Evolutionary conservation across 2,888 invertebrate genomes (phyloP).

Genomic region (Thymelicus lineola): DNA sequence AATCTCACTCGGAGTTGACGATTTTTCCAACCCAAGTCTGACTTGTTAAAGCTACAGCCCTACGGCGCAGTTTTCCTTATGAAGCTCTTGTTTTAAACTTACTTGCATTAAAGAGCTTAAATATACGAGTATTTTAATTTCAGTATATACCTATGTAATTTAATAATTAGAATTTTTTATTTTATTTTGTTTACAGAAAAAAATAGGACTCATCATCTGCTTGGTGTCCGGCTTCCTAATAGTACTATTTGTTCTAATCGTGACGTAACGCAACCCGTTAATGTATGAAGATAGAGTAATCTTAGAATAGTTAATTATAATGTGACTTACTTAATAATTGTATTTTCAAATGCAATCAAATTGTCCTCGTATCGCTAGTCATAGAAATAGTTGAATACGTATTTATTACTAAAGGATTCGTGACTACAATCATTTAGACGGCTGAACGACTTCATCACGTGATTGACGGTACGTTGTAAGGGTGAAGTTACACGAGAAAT

Average conservation of each 20-base stretch:
- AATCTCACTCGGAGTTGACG: too few relatives aligned
- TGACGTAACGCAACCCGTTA: slow-evolving; percentile 42
- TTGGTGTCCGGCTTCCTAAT: slow-evolving; percentile 64
- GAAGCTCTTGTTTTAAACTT: too few relatives aligned
- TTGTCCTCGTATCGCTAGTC: slow-evolving; percentile 29
- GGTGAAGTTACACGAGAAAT: too few relatives aligned
- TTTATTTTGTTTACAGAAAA: slow-evolving; percentile 65
- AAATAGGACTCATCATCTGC: slow-evolving; percentile 67
- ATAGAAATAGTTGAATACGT: slow-evolving; percentile 3
- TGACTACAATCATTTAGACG: not conserved
- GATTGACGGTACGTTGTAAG: too few relatives aligned
- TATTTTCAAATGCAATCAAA: slow-evolving; percentile 22
- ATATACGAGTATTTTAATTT: too few relatives aligned
- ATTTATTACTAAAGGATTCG: not conserved
- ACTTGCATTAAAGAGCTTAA: too few relatives aligned
- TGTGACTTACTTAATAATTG: slow-evolving; percentile 22
- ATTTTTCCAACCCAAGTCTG: too few relatives aligned
- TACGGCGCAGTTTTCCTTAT: too few relatives aligned
- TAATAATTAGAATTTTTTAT: not conserved
- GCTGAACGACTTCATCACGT: not conserved
- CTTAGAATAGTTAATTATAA: slow-evolving; percentile 24
- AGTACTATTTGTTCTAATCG: slow-evolving; percentile 70
- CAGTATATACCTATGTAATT: too few relatives aligned
- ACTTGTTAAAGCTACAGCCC: too few relatives aligned
- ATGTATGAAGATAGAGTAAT: too few relatives aligned